These are phyloP conservation scores for Stictocephala bisonia DNA, from an alignment of 2,888 invertebrate species.

Conservation along the genomic window DNA sequence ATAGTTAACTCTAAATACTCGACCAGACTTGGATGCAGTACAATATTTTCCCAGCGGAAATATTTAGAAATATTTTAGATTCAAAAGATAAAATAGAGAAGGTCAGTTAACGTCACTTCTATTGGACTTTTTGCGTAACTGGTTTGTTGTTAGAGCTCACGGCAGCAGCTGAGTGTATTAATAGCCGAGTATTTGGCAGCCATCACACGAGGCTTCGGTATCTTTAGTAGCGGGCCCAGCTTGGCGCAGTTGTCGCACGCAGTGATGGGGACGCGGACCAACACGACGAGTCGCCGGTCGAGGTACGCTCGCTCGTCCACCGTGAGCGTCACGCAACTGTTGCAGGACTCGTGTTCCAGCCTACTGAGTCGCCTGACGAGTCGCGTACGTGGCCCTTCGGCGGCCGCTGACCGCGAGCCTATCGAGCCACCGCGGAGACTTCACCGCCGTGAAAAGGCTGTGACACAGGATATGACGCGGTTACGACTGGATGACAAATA, in stretches of 20 bases:
- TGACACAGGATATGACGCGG: slow-evolving; percentile 63
- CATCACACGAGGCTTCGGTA: slow-evolving; percentile 40
- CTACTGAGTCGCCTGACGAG: slow-evolving; percentile 83
- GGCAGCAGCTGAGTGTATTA: slow-evolving; percentile 46
- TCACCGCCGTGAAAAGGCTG: slow-evolving; percentile 51
- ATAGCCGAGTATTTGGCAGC: slow-evolving; percentile 47
- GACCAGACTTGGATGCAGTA: no score
- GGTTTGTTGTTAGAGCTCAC: slow-evolving; percentile 48
- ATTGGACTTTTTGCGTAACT: slow-evolving; percentile 46
- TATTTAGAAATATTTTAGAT: no score
- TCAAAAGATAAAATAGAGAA: no score
- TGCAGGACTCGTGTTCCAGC: slow-evolving; percentile 88
- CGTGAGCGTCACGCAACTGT: slow-evolving; percentile 85
- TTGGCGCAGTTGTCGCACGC: slow-evolving; percentile 41
- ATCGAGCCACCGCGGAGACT: slow-evolving; percentile 39
- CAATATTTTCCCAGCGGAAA: no score
- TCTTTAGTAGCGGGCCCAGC: slow-evolving; percentile 45
- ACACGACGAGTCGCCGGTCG: slow-evolving; percentile 67
- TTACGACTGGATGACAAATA: no score
- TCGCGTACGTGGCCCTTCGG: slow-evolving; percentile 81
- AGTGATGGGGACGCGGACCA: slow-evolving; percentile 46
- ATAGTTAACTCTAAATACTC: no score
- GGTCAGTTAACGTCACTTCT: no score
- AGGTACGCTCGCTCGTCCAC: slow-evolving; percentile 84
- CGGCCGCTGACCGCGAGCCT: slow-evolving; percentile 58